Evolutionary conservation across 37 sponge, comb jelly and placozoan genomes (phyloP).

Genomic region (Spongilla lacustris): DNA sequence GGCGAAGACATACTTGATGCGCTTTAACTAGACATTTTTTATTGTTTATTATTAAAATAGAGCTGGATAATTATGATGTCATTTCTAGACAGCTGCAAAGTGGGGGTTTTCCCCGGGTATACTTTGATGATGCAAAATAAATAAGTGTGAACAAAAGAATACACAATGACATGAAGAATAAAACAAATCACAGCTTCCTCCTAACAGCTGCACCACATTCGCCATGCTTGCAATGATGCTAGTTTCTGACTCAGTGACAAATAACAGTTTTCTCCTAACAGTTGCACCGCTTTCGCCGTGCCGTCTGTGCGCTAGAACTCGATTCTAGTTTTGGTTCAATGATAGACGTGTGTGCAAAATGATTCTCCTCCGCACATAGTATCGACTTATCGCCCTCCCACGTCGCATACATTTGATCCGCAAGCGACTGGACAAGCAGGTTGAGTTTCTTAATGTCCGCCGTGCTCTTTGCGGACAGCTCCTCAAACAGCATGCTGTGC

Average conservation of each 20-base stretch:
- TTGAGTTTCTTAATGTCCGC: background rate
- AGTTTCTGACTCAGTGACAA: too few relatives aligned
- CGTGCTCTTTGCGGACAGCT: constrained; percentile 9
- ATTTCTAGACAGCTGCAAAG: background rate
- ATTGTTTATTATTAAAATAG: too few relatives aligned
- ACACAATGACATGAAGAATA: background rate
- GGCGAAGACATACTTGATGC: background rate
- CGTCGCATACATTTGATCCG: background rate
- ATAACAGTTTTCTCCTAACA: background rate
- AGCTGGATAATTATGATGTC: background rate
- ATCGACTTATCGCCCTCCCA: constrained; percentile 1
- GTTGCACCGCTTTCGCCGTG: background rate
- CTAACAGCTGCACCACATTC: too few relatives aligned
- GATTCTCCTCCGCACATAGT: background rate
- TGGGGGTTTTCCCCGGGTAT: background rate
- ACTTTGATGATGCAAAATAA: background rate
- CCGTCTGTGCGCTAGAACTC: background rate
- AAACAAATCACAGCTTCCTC: background rate
- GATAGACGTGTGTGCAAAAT: background rate
- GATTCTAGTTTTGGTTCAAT: background rate
- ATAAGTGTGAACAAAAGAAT: background rate
- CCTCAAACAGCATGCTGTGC: constrained; percentile 13
- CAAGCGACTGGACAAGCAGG: background rate
- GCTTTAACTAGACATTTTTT: background rate
- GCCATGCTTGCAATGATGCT: too few relatives aligned